These are phyloP conservation scores for Lepidocolaptes lacrymiger DNA, from an alignment of 2,797 vertebrate genomes.

Conservation along the genomic window DNA sequence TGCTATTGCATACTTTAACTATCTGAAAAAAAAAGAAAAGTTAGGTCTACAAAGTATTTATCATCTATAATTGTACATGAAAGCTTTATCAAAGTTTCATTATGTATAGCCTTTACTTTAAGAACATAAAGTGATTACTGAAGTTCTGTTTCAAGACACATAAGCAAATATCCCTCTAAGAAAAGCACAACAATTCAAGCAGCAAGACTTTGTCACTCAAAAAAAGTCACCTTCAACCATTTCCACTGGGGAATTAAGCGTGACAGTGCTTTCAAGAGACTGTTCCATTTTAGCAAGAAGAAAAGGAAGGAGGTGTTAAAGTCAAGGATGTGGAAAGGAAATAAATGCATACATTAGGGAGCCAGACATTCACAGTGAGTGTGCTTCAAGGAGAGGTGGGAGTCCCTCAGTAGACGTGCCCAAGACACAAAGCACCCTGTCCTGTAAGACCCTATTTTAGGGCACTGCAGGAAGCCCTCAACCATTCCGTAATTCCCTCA, in stretches of 20 bases:
- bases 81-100: slow-evolving; percentile 1
- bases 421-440: accelerated
- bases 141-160: background rate
- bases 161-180: background rate
- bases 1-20: background rate
- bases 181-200: background rate
- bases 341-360: background rate
- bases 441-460: background rate
- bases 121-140: background rate
- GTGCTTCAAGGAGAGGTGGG: background rate
- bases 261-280: background rate
- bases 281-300: background rate
- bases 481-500: background rate
- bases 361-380: background rate
- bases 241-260: background rate
- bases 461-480: background rate
- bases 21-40: background rate
- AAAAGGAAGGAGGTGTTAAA: background rate
- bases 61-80: background rate
- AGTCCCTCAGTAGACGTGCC: background rate
- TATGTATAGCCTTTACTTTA: background rate
- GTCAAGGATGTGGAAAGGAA: background rate
- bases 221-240: slow-evolving; percentile 19
- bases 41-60: background rate
- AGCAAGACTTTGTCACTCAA: background rate